Evolutionary conservation across 2,113 vertebrate species (phyloP).

Genomic region (Fulica atra): DNA sequence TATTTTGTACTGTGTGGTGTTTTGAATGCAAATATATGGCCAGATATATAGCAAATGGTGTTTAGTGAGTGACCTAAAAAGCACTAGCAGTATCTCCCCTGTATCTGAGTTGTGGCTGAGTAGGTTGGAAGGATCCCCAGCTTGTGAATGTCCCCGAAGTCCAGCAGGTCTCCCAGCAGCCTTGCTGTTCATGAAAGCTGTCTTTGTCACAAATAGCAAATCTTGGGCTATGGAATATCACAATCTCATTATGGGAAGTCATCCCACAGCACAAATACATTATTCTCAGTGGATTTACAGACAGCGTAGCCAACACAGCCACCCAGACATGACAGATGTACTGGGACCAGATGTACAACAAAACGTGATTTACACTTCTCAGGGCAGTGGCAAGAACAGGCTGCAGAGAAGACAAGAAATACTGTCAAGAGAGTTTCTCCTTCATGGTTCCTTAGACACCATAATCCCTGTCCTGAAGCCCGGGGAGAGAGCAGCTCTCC

Average conservation of each 20-base stretch:
- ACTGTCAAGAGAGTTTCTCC: conserved; percentile 41
- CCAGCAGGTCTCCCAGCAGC: neutral
- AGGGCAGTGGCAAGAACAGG: conserved; percentile 1
- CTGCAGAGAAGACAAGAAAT: conserved; percentile 33
- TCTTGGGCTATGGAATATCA: conserved; percentile 56
- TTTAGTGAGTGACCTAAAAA: neutral
- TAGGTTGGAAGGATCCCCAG: neutral
- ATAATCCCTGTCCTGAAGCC: conserved; percentile 33
- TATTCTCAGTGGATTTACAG: conserved; percentile 69
- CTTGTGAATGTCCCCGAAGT: neutral
- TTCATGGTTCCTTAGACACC: conserved; percentile 63
- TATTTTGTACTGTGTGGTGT: neutral
- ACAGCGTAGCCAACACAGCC: neutral
- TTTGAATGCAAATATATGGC: neutral
- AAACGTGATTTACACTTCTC: conserved; percentile 58
- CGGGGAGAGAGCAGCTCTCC: neutral
- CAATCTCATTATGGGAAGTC: conserved; percentile 70
- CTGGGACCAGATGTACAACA: neutral
- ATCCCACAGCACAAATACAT: conserved; percentile 61
- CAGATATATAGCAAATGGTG: conserved; percentile 21
- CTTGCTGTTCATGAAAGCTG: conserved; percentile 40
- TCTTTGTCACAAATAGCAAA: conserved; percentile 71
- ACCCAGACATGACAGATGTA: conserved; percentile 46
- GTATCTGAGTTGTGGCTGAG: neutral
- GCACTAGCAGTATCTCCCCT: neutral